Percentiles rank a stretch among this genome's conserved stretches.
Evolutionary conservation across 2,113 vertebrate species (phyloP).

Genomic region (Apistogramma diplotaenia): DNA sequence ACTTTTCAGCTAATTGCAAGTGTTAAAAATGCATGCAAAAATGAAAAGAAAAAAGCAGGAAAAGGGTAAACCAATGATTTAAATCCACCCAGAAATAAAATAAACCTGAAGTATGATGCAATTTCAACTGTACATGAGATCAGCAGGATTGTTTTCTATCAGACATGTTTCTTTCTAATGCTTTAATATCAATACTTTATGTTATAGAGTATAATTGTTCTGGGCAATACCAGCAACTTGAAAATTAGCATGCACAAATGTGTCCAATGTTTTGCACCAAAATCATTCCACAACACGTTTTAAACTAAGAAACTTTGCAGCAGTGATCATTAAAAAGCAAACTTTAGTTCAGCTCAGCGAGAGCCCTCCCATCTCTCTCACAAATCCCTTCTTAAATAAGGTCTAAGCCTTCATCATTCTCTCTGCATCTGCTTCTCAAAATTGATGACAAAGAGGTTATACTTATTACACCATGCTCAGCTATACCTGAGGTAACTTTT

Average conservation of each 20-base stretch:
- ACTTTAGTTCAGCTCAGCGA: constrained; percentile 15
- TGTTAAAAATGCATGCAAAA: too few species aligned
- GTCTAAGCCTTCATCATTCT: constrained; percentile 6
- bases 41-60: too few species aligned
- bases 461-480: neutral
- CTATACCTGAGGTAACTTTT: neutral
- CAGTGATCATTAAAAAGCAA: constrained; percentile 24
- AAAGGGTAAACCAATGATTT: too few species aligned
- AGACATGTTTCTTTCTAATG: neutral
- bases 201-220: neutral
- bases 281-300: neutral
- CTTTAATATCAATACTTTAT: neutral
- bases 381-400: constrained; percentile 47
- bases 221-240: neutral
- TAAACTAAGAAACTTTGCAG: neutral
- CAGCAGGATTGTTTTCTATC: neutral
- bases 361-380: constrained; percentile 18
- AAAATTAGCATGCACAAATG: neutral
- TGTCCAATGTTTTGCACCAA: neutral
- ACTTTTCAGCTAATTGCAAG: too few species aligned
- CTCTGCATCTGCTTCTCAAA: constrained; percentile 4
- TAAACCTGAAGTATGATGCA: neutral
- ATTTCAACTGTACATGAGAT: neutral
- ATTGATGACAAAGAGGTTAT: constrained; percentile 16
- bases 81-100: too few species aligned